Base-by-base conservation (phyloP, 1,140 invertebrate species). In the Drosophila suzukii region DNA sequence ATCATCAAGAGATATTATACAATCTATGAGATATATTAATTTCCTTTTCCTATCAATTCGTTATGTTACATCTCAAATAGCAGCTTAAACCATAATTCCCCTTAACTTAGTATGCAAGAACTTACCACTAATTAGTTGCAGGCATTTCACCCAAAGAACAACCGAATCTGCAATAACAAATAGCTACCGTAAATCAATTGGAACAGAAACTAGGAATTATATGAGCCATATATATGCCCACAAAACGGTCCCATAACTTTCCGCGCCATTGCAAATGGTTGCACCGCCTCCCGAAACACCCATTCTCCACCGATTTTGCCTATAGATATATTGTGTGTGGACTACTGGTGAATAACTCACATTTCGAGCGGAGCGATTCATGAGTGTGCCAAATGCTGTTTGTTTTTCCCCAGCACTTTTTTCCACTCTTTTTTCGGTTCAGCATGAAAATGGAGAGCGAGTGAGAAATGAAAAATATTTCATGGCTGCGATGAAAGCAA, bases 391-490 rank as follows among this genome's bases (percentile, higher is more conserved):
- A 61, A 68, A 75, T 81, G 41, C 50, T 66, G 78, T 78, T 78
- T 78, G 59, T 68, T 65, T 60, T 72, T 34, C 44, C 54, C 39
- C 17, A 11, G 17, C 55, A 27, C 15, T 46, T 36, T 54, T 53
- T 41, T 20, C 34, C 49, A 24, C 11, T n/a, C 36, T 55, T 56
- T 68, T 20, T 44, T 44, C 15, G 3, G 43, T 11, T 15, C 30
- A 15, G 36, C 30, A 30, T 78, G 50, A 13, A 71, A 54, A 60
- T 43, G 32, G 54, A 51, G 46, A 57, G 51, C 17, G 6, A 54
- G 58, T 50, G 50, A 71, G 44, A 70, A 80, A 80, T 88, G 78
- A 66, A 80, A 86, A 86, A 86, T 86, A 86, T 86, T 86, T 88
- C 75, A 79, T 59, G 72, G 17, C 41, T 62, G 84, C 83, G 83